phyloP scores from a whole-genome alignment of 1,140 invertebrate genomes.

The Zaprionus vittiger region DNA sequence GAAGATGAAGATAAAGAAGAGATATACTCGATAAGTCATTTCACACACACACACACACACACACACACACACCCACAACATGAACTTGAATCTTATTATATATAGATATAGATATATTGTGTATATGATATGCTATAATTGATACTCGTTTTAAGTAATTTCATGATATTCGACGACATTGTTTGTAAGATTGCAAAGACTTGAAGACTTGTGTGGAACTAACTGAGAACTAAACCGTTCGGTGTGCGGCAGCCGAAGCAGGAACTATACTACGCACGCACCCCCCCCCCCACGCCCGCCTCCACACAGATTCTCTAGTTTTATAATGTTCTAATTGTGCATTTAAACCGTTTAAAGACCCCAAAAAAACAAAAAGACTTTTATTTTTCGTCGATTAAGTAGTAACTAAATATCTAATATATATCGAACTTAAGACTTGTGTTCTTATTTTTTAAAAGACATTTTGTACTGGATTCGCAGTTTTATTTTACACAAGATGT shows the following conservation, averaged over 20 bases:
- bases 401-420: constrained; percentile 17
- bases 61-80: background rate
- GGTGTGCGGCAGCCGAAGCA: background rate
- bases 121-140: constrained; percentile 9
- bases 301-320: background rate
- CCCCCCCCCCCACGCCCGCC: background rate
- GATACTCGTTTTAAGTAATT: constrained; percentile 21
- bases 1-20: background rate
- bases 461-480: constrained; percentile 10
- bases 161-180: constrained; percentile 4
- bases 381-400: constrained; percentile 28
- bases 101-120: constrained; percentile 6
- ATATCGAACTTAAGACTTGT: constrained; percentile 30
- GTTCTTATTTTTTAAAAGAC: constrained; percentile 30
- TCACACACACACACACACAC: background rate
- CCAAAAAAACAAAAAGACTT: constrained; percentile 1
- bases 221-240: background rate
- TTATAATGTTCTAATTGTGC: constrained; percentile 11
- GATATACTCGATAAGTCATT: constrained; percentile 16
- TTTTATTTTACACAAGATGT: constrained; percentile 9
- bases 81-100: constrained; percentile 6
- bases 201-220: background rate
- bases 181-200: constrained; percentile 6
- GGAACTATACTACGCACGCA: background rate
- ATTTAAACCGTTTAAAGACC: constrained; percentile 49